Conservation (phyloP, 1,140 invertebrate genomes). For the Ridgeia piscesae region DNA sequence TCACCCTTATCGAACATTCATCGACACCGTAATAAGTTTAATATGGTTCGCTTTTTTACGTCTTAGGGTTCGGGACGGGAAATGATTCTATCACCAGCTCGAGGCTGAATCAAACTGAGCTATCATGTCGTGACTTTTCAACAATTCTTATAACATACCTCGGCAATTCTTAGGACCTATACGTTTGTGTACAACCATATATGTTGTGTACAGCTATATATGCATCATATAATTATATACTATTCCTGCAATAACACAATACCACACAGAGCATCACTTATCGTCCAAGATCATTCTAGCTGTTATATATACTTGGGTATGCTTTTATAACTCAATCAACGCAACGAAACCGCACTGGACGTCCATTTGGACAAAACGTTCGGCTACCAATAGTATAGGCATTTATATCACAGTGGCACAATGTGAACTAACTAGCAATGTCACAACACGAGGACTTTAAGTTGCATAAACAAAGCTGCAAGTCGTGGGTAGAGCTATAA, state of each 20-base stretch:
- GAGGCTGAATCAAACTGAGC: background rate
- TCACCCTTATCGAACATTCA: too few relatives aligned
- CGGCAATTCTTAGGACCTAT: background rate
- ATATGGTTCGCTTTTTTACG: too few relatives aligned
- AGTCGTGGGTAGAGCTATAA: background rate
- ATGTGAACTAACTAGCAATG: background rate
- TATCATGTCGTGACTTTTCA: background rate
- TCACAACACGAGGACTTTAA: background rate
- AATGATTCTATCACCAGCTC: background rate
- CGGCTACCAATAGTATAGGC: background rate
- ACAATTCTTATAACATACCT: background rate
- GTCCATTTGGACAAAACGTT: background rate
- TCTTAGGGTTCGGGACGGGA: background rate
- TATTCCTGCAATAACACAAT: background rate
- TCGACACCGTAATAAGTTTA: too few relatives aligned
- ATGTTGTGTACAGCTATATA: background rate
- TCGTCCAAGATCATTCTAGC: background rate
- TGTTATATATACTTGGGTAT: background rate
- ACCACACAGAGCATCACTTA: background rate
- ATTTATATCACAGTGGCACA: background rate
- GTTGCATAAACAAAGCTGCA: background rate
- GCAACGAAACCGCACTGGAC: background rate
- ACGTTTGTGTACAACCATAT: too few relatives aligned
- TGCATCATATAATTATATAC: background rate
- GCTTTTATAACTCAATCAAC: background rate